Evolutionary conservation across 1,140 invertebrate genomes (phyloP).

Genomic region (Doryteuthis pealeii): DNA sequence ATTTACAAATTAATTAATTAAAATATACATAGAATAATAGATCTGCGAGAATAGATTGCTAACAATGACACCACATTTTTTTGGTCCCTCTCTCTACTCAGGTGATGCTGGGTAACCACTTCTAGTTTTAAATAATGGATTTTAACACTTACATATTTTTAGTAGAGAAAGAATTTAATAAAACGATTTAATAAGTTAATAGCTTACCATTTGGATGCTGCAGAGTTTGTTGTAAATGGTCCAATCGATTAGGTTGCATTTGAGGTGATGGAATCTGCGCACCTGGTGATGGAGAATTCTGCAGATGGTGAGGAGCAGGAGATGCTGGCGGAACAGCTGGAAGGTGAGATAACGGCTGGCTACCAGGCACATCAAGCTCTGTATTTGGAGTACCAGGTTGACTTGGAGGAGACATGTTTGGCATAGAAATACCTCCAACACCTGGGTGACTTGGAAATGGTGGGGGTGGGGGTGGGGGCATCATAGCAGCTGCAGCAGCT

Average conservation of each 20-base stretch:
- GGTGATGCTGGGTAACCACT: no score
- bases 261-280: constrained; percentile 35
- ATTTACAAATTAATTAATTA: no score
- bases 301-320: constrained; percentile 3
- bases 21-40: no score
- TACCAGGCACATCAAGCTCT: constrained; percentile 14
- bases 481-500: constrained; percentile 21
- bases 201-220: constrained; percentile 11
- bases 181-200: neutral
- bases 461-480: constrained; percentile 37
- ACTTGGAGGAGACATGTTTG: constrained; percentile 15
- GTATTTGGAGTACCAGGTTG: constrained; percentile 13
- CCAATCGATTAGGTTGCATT: neutral
- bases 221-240: constrained; percentile 3
- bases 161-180: no score
- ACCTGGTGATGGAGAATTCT: constrained; percentile 11
- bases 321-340: constrained; percentile 21
- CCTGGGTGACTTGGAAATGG: constrained; percentile 30
- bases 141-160: no score
- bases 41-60: no score
- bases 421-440: constrained; percentile 7
- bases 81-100: no score
- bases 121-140: no score
- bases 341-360: constrained; percentile 3
- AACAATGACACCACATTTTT: no score